Conservation (phyloP, 2,797 vertebrate species). For the Avahi laniger region DNA sequence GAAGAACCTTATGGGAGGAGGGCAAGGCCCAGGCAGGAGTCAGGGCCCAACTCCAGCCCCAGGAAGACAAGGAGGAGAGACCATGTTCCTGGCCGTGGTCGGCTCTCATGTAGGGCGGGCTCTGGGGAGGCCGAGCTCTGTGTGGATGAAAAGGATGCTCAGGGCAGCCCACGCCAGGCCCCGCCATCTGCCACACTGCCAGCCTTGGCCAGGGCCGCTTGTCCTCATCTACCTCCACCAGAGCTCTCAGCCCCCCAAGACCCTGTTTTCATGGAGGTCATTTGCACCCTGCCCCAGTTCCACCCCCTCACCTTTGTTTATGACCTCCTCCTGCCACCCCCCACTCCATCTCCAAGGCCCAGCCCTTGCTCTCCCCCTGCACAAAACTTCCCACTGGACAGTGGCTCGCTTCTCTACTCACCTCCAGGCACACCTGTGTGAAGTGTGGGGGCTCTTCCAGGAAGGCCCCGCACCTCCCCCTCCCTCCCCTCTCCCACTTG, state of each 20-base stretch:
- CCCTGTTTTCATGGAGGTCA: too few relatives aligned
- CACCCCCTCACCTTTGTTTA: not conserved
- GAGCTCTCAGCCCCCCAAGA: not conserved
- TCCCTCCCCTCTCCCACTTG: not conserved
- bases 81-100: fast-evolving
- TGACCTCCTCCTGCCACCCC: not conserved
- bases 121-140: not conserved
- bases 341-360: not conserved
- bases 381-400: not conserved
- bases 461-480: not conserved
- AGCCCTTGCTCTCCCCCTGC: not conserved
- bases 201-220: not conserved
- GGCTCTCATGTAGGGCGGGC: not conserved
- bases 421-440: not conserved
- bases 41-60: not conserved
- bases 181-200: not conserved
- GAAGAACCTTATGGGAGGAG: not conserved
- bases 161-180: not conserved
- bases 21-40: not conserved
- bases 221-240: not conserved
- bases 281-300: not conserved
- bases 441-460: not conserved
- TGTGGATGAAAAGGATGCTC: not conserved
- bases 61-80: not conserved
- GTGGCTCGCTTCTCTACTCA: not conserved